Evolutionary conservation across 2,113 vertebrate species (phyloP).

Genomic region (Neofelis nebulosa): DNA sequence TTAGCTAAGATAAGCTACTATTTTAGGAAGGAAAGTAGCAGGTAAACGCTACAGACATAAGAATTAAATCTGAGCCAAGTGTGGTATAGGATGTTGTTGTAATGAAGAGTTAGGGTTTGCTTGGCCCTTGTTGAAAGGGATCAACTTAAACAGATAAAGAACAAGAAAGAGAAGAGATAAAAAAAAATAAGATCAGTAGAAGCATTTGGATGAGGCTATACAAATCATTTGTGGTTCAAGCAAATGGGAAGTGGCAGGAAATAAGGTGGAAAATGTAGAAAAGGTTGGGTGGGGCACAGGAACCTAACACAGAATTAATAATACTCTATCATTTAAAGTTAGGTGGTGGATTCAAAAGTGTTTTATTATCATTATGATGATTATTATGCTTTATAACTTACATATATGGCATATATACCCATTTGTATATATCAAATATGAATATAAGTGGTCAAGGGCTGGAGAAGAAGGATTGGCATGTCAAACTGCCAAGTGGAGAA

Average conservation of each 20-base stretch:
- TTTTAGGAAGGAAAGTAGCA: not conserved
- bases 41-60: not conserved
- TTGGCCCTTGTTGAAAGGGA: not conserved
- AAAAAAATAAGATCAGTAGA: not conserved
- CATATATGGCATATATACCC: not conserved
- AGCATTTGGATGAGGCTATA: not conserved
- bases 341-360: not conserved
- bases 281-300: not conserved
- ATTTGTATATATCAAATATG: not conserved
- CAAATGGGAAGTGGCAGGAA: not conserved
- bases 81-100: not conserved
- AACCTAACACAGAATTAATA: not conserved
- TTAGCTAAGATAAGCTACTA: not conserved
- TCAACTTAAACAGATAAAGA: not conserved
- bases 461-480: not conserved
- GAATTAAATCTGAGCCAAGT: not conserved
- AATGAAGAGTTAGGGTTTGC: not conserved
- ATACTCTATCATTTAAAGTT: not conserved
- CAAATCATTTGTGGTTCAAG: not conserved
- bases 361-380: not conserved
- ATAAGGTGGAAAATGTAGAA: not conserved
- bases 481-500: not conserved
- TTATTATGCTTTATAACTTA: not conserved
- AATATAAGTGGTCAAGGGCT: not conserved
- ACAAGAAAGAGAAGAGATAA: not conserved